Percentiles rank a stretch among this genome's conserved stretches.
These are phyloP conservation scores for Rhyacophila brunnea DNA, from an alignment of 1,140 invertebrate species.

Conservation along the genomic window DNA sequence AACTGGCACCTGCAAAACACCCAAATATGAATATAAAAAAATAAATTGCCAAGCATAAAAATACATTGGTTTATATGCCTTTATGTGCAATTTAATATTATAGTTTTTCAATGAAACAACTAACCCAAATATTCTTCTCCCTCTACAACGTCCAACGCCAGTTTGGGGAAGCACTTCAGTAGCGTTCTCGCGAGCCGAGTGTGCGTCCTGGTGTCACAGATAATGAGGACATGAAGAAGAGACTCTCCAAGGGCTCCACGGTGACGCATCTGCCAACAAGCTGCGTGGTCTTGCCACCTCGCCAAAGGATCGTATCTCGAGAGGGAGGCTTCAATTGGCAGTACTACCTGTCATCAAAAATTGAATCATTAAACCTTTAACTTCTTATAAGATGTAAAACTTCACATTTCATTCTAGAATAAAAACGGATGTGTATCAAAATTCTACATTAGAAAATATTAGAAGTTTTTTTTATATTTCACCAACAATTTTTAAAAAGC, in stretches of 20 bases:
- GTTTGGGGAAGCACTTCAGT: slow-evolving; percentile 86
- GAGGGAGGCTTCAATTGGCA: slow-evolving; percentile 79
- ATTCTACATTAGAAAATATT: too few relatives aligned
- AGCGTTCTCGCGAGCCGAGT: slow-evolving; percentile 83
- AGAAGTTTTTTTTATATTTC: too few relatives aligned
- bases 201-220: slow-evolving; percentile 82
- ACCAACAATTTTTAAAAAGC: too few relatives aligned
- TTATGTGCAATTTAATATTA: too few relatives aligned
- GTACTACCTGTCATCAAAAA: slow-evolving; percentile 59
- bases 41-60: too few relatives aligned
- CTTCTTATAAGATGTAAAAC: too few relatives aligned
- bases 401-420: too few relatives aligned
- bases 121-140: slow-evolving; percentile 94
- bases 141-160: slow-evolving; percentile 93
- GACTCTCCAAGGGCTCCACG: slow-evolving; percentile 93
- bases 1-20: slow-evolving; percentile 79
- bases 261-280: slow-evolving; percentile 97
- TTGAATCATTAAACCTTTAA: too few relatives aligned
- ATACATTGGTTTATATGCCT: too few relatives aligned
- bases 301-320: slow-evolving; percentile 79
- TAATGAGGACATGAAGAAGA: slow-evolving; percentile 90
- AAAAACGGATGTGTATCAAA: too few relatives aligned
- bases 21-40: too few relatives aligned
- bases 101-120: too few relatives aligned
- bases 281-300: slow-evolving; percentile 86